Percentiles rank a stretch among this genome's conserved stretches.
phyloP scores from a whole-genome alignment of 2,797 vertebrate genomes.

The Cyprinodon diabolis region DNA sequence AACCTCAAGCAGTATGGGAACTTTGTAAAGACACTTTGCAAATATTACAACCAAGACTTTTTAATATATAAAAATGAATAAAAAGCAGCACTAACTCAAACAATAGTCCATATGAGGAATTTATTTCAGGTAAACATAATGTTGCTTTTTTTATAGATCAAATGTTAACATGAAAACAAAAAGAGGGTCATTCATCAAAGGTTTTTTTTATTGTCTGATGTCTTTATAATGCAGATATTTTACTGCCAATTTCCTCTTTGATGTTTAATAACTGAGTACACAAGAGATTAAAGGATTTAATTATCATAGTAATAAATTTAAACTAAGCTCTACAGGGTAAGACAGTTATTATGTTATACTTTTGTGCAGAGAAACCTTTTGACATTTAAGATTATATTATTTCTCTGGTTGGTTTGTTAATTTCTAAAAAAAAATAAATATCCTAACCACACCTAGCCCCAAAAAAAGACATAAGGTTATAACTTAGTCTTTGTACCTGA shows the following conservation, averaged over 20 bases:
- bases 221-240: background rate
- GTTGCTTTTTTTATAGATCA: background rate
- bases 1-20: background rate
- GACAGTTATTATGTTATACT: background rate
- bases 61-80: background rate
- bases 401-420: background rate
- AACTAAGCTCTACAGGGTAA: background rate
- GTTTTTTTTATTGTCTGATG: background rate
- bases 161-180: background rate
- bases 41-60: background rate
- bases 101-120: background rate
- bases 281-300: background rate
- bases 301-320: slow-evolving; percentile 2
- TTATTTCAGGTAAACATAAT: background rate
- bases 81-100: background rate
- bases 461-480: background rate
- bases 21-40: background rate
- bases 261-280: slow-evolving; percentile 3
- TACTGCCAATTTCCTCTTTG: background rate
- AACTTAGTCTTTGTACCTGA: slow-evolving; percentile 79
- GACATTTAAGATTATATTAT: background rate
- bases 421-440: background rate
- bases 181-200: background rate
- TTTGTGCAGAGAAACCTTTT: background rate
- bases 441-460: background rate